phyloP scores from a whole-genome alignment of 2,113 vertebrate species.

The Merops nubicus region DNA sequence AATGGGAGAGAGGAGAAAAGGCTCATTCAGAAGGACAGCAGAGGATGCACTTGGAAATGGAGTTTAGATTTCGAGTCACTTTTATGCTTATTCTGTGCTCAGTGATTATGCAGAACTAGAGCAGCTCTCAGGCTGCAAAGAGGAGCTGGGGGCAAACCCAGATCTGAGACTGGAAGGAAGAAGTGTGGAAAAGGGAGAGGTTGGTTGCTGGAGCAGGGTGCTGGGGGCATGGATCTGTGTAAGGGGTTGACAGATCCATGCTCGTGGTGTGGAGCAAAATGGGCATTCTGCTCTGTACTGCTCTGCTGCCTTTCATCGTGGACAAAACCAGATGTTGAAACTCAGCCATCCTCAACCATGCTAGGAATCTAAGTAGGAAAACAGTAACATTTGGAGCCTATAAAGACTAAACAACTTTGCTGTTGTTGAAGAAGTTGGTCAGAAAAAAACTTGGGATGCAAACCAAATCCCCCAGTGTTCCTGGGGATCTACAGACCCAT shows the following conservation, averaged over 20 bases:
- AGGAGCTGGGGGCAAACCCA: neutral
- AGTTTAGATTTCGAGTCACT: neutral
- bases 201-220: neutral
- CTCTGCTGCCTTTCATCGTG: neutral
- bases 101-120: neutral
- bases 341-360: neutral
- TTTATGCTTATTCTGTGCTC: neutral
- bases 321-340: neutral
- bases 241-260: neutral
- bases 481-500: neutral
- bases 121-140: neutral
- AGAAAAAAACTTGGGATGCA: neutral
- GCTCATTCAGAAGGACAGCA: neutral
- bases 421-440: neutral
- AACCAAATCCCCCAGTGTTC: neutral
- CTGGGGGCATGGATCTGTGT: neutral
- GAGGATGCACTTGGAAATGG: neutral
- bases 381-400: neutral
- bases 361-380: neutral
- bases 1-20: neutral
- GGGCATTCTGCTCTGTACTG: neutral
- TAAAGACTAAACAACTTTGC: neutral
- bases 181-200: neutral
- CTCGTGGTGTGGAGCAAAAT: neutral
- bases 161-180: neutral